Evolutionary conservation across 1,140 invertebrate genomes (phyloP).

Genomic region (Lasioglossum albipes): DNA sequence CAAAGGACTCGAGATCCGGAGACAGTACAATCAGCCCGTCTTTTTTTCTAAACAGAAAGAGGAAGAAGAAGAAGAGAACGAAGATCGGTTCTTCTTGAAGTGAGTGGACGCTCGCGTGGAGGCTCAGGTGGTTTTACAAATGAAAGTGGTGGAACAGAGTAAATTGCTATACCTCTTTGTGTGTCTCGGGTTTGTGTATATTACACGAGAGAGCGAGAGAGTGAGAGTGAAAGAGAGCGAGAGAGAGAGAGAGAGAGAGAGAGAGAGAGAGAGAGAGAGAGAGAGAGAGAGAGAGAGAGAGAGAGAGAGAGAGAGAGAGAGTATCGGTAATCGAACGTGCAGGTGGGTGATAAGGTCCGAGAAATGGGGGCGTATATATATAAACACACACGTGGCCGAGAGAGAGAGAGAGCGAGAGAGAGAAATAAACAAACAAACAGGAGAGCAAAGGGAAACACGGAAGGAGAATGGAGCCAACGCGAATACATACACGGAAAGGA

Average conservation of each 20-base stretch:
- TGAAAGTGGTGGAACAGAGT: slow-evolving; percentile 61
- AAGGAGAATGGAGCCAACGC: slow-evolving; percentile 10
- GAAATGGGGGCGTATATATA: slow-evolving; percentile 55
- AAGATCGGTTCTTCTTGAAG: slow-evolving; percentile 39
- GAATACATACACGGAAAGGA: slow-evolving; percentile 40
- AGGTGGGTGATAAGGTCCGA: slow-evolving; percentile 42
- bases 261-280: no score
- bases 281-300: no score
- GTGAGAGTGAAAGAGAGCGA: no score
- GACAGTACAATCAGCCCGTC: slow-evolving; percentile 26
- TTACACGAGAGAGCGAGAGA: slow-evolving; percentile 46
- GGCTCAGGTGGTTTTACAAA: slow-evolving; percentile 48
- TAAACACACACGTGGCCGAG: slow-evolving; percentile 38
- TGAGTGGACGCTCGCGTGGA: slow-evolving; percentile 36
- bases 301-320: no score
- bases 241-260: no score
- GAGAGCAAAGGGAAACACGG: no score
- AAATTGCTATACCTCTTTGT: slow-evolving; percentile 69
- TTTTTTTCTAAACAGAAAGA: slow-evolving; percentile 1
- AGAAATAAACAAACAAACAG: slow-evolving; percentile 5
- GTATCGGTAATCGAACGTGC: slow-evolving; percentile 14
- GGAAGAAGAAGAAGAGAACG: slow-evolving; percentile 26
- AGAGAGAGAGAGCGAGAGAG: neutral
- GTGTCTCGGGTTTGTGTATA: slow-evolving; percentile 69
- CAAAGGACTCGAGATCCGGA: slow-evolving; percentile 32